These are phyloP conservation scores for Callopanchax toddi DNA, from an alignment of 2,113 vertebrate species.

Conservation along the genomic window DNA sequence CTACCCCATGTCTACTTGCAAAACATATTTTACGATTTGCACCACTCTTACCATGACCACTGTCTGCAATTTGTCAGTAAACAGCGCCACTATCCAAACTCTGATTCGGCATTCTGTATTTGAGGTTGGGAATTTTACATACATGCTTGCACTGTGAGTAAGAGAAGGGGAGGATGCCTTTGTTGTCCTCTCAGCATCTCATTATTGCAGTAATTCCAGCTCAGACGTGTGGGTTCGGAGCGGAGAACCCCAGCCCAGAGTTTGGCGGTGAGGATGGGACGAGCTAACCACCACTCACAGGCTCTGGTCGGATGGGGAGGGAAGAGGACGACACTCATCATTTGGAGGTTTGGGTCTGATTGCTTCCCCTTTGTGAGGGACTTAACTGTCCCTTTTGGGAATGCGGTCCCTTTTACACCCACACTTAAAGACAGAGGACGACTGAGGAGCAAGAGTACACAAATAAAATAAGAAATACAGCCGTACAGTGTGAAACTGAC, in stretches of 20 bases:
- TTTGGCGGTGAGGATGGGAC: conserved; percentile 59
- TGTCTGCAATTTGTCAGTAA: conserved; percentile 54
- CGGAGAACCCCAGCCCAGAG: conserved; percentile 63
- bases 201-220: conserved; percentile 60
- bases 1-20: conserved; percentile 12
- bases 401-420: conserved; percentile 59
- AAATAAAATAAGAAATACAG: conserved; percentile 41
- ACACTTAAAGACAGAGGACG: conserved; percentile 38
- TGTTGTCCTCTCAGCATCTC: conserved; percentile 60
- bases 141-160: conserved; percentile 40
- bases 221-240: conserved; percentile 53
- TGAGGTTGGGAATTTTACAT: conserved; percentile 61
- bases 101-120: conserved; percentile 36
- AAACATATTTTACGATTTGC: conserved; percentile 11
- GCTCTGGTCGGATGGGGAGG: conserved; percentile 58
- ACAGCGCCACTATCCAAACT: conserved; percentile 31
- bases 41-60: conserved; percentile 9
- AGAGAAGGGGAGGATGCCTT: conserved; percentile 43
- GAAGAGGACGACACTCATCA: conserved; percentile 65
- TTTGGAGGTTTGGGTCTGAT: conserved; percentile 69
- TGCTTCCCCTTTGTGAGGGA: conserved; percentile 60
- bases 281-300: conserved; percentile 58
- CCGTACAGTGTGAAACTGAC: conserved; percentile 16
- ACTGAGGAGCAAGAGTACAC: conserved; percentile 41
- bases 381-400: conserved; percentile 56